These are phyloP conservation scores for Drosophila tripunctata DNA, from an alignment of 2,888 invertebrate species.

Conservation along the genomic window DNA sequence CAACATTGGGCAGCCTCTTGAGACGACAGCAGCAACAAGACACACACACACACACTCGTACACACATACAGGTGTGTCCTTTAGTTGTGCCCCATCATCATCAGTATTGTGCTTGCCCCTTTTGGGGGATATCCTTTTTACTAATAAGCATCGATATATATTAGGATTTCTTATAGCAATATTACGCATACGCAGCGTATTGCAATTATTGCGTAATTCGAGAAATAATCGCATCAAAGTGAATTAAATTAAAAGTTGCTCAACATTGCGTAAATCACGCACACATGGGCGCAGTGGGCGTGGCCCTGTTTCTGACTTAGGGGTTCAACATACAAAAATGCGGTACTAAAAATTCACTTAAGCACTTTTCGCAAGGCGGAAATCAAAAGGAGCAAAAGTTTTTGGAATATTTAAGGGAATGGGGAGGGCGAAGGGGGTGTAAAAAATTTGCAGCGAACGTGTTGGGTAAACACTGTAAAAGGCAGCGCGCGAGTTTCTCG, in stretches of 20 bases:
- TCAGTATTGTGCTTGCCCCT: neutral
- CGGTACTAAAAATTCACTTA: slow-evolving; percentile 65
- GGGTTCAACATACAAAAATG: neutral
- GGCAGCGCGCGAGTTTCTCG: slow-evolving; percentile 35
- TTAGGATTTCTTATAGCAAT: slow-evolving; percentile 9
- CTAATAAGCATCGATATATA: slow-evolving; percentile 60
- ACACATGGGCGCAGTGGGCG: neutral
- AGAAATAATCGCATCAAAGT: slow-evolving; percentile 67
- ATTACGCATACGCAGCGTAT: slow-evolving; percentile 54
- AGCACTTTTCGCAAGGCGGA: slow-evolving; percentile 57
- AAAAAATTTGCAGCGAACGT: slow-evolving; percentile 70
- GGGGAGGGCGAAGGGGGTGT: slow-evolving; percentile 9
- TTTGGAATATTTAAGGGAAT: slow-evolving; percentile 22
- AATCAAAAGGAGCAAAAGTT: slow-evolving; percentile 63
- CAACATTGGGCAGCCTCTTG: slow-evolving; percentile 74
- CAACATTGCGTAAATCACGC: slow-evolving; percentile 69
- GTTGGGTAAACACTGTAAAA: slow-evolving; percentile 26
- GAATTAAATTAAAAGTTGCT: slow-evolving; percentile 75
- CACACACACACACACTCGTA: slow-evolving; percentile 5
- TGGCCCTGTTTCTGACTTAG: neutral
- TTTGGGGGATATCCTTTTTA: slow-evolving; percentile 4
- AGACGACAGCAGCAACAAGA: slow-evolving; percentile 39
- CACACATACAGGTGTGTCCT: slow-evolving; percentile 6
- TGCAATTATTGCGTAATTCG: slow-evolving; percentile 28
- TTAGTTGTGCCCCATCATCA: slow-evolving; percentile 23